Conservation (phyloP, 2,797 vertebrate species). For the Mergus octosetaceus region DNA sequence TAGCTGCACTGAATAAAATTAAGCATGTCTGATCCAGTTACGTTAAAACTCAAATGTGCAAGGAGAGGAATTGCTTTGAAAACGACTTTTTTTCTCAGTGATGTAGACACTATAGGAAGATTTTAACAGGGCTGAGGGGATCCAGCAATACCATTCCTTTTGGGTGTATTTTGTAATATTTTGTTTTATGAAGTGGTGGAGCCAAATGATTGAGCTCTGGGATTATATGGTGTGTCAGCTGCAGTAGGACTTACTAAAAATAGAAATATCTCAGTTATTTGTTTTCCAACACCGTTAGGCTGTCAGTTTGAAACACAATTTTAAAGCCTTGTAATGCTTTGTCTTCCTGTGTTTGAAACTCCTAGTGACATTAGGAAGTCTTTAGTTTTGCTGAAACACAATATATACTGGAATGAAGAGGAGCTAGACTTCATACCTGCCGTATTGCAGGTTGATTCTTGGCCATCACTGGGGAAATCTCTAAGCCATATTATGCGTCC, state of each 20-base stretch:
- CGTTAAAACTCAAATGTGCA: not conserved
- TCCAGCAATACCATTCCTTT: not conserved
- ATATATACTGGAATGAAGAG: not conserved
- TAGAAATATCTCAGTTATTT: not conserved
- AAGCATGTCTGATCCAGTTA: accelerated
- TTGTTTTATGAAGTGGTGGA: not conserved
- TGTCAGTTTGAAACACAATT: not conserved
- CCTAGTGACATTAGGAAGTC: not conserved
- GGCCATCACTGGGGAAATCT: not conserved
- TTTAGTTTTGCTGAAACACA: not conserved
- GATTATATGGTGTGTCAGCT: not conserved
- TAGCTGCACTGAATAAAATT: not conserved
- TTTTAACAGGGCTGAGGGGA: not conserved
- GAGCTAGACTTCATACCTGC: not conserved
- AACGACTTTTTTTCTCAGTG: not conserved
- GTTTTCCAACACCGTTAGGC: not conserved
- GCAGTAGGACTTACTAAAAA: not conserved
- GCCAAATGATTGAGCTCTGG: not conserved
- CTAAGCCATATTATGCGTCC: not conserved
- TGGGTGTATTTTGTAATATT: not conserved
- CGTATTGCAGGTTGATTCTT: not conserved
- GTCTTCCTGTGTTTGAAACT: not conserved
- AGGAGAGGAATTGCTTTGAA: not conserved
- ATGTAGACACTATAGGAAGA: not conserved
- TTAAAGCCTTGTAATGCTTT: not conserved